Evolutionary conservation across 2,888 invertebrate species (phyloP).

Genomic region (Eupeodes luniger): DNA sequence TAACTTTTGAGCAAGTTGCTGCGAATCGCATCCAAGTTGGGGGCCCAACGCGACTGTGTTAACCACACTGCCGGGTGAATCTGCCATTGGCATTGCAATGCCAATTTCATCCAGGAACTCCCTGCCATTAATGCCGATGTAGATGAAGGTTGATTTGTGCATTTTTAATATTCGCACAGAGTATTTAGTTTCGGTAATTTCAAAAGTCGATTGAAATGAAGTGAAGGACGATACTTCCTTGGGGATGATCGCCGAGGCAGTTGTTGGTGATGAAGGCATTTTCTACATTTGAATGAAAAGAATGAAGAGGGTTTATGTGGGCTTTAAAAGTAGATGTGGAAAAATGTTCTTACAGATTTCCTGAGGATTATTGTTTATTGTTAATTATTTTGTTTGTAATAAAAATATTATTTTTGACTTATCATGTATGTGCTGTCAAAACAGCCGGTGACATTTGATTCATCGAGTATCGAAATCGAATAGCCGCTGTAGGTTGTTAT

Average conservation of each 20-base stretch:
- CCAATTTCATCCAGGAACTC: slow-evolving; percentile 82
- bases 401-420: background rate
- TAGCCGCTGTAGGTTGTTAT: slow-evolving; percentile 31
- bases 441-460: slow-evolving; percentile 33
- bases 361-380: background rate
- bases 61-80: slow-evolving; percentile 78
- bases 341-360: no score
- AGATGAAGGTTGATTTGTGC: slow-evolving; percentile 83
- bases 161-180: slow-evolving; percentile 84
- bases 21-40: slow-evolving; percentile 81
- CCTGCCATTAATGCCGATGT: slow-evolving; percentile 83
- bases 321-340: no score
- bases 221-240: slow-evolving; percentile 78
- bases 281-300: background rate
- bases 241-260: background rate
- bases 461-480: slow-evolving; percentile 62
- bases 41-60: slow-evolving; percentile 83
- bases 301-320: background rate
- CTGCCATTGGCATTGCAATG: slow-evolving; percentile 80
- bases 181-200: slow-evolving; percentile 81
- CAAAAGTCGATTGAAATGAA: slow-evolving; percentile 80
- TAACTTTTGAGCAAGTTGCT: slow-evolving; percentile 81
- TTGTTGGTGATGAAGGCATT: slow-evolving; percentile 32
- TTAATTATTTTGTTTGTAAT: background rate
- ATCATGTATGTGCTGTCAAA: slow-evolving; percentile 42